Evolutionary conservation across 2,888 invertebrate species (phyloP).

Genomic region (Hesperia comma): DNA sequence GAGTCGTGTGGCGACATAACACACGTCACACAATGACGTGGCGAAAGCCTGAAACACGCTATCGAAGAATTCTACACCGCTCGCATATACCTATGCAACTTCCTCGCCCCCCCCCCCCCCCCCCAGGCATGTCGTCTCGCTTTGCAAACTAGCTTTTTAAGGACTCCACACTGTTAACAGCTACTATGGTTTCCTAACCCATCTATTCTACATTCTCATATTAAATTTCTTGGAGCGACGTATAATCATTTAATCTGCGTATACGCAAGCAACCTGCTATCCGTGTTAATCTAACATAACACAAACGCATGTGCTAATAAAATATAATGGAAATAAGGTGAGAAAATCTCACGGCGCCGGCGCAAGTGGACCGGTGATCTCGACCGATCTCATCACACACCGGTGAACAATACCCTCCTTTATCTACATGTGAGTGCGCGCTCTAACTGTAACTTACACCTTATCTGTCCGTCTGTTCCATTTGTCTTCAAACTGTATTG

Average conservation of each 20-base stretch:
- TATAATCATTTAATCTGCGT: neutral
- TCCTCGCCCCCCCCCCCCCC: no score
- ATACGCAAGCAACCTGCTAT: neutral
- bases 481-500: neutral
- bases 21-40: no score
- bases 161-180: no score
- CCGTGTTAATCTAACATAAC: neutral
- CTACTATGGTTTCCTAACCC: no score
- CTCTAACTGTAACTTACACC: slow-evolving; percentile 21
- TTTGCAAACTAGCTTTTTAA: no score
- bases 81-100: no score
- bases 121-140: no score
- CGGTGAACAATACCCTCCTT: slow-evolving; percentile 36
- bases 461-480: slow-evolving; percentile 2
- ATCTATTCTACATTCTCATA: neutral
- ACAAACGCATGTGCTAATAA: neutral
- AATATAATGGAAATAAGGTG: slow-evolving; percentile 35
- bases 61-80: no score
- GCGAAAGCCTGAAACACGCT: no score
- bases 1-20: no score
- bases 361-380: slow-evolving; percentile 26
- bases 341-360: slow-evolving; percentile 40
- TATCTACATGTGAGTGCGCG: slow-evolving; percentile 33
- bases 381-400: slow-evolving; percentile 17
- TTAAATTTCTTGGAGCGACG: no score